Conservation (phyloP, 2,113 vertebrate species). For the Saguinus midas region DNA sequence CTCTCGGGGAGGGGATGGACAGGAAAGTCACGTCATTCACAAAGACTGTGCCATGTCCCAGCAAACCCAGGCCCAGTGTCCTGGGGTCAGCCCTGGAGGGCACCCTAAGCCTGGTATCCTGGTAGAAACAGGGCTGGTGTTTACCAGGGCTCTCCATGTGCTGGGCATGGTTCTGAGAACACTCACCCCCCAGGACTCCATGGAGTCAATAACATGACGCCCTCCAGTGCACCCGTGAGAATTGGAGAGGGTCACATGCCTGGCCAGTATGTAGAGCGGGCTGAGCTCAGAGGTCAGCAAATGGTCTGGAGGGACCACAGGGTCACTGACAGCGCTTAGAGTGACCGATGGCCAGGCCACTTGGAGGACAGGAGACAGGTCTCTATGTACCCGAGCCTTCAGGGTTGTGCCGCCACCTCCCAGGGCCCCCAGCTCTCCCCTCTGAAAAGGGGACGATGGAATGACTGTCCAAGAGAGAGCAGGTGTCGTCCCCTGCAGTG, state of each 20-base stretch:
- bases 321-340: neutral
- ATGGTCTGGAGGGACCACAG: neutral
- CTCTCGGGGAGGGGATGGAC: neutral
- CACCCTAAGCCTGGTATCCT: too few relatives aligned
- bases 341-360: neutral
- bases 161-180: neutral
- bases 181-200: too few relatives aligned
- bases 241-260: neutral
- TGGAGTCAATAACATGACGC: neutral
- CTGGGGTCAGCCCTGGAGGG: neutral
- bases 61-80: neutral
- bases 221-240: neutral
- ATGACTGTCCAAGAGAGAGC: neutral
- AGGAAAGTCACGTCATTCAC: neutral
- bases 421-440: neutral
- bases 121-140: neutral
- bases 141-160: neutral
- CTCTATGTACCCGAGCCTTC: neutral
- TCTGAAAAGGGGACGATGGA: neutral
- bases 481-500: neutral
- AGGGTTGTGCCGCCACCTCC: fast-evolving
- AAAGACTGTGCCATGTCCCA: neutral
- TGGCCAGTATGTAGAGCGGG: fast-evolving
- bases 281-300: neutral
- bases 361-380: neutral